Conservation (phyloP, 2,888 invertebrate genomes). For the Platerodrilus igneus region DNA sequence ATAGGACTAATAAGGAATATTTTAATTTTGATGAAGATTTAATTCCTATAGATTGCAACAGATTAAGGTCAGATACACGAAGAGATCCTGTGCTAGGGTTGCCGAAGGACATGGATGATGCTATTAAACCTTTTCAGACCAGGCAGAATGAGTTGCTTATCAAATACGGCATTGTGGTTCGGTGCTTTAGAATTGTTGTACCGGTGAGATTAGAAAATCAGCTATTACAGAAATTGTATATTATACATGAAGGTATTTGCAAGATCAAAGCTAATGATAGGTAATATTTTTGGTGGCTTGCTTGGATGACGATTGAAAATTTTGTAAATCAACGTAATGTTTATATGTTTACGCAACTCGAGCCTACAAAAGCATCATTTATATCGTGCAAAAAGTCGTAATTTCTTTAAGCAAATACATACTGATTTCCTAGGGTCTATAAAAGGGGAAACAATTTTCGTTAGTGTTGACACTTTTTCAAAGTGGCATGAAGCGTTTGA, state of each 20-base stretch:
- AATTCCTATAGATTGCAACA: constrained; percentile 4
- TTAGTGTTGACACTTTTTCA: constrained; percentile 20
- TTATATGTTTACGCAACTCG: neutral
- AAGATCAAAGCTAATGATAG: constrained; percentile 1
- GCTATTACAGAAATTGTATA: neutral
- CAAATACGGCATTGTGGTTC: constrained; percentile 19
- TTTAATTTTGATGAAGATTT: no score
- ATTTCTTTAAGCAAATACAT: constrained; percentile 20
- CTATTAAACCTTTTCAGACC: no score
- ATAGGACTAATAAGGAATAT: constrained; percentile 7
- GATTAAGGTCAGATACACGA: constrained; percentile 2
- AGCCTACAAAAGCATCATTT: constrained; percentile 15
- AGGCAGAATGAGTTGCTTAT: no score
- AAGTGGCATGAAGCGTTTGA: constrained; percentile 23
- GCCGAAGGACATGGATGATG: constrained; percentile 6
- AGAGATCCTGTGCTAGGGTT: constrained; percentile 7
- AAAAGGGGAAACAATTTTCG: constrained; percentile 18
- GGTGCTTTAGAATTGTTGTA: constrained; percentile 20
- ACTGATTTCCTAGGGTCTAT: constrained; percentile 24
- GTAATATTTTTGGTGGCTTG: constrained; percentile 23
- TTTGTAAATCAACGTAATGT: constrained; percentile 14
- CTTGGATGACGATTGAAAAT: constrained; percentile 20
- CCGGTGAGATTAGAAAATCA: constrained; percentile 12
- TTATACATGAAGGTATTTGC: neutral
- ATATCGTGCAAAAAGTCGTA: constrained; percentile 12